phyloP scores from a whole-genome alignment of 2,888 invertebrate species.

The Andrena chrysosceles region DNA sequence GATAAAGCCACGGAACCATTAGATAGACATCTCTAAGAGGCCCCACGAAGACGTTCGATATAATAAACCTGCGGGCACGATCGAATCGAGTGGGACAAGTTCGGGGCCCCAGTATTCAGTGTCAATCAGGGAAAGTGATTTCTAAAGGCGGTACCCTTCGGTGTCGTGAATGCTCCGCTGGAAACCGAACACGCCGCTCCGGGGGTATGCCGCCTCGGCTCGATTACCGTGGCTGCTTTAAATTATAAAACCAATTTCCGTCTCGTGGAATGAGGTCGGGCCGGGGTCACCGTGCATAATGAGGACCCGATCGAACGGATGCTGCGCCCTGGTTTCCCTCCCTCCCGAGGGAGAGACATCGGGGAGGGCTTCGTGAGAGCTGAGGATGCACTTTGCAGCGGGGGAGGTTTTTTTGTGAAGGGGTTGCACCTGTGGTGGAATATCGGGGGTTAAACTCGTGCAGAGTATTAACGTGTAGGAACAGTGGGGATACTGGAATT shows the following conservation, averaged over 20 bases:
- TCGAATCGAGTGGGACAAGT: slow-evolving; percentile 76
- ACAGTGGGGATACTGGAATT: background rate
- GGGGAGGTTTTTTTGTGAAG: slow-evolving; percentile 9
- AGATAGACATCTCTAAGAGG: slow-evolving; percentile 72
- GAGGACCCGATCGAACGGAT: slow-evolving; percentile 77
- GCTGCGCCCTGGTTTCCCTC: slow-evolving; percentile 73
- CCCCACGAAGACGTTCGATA: slow-evolving; percentile 65
- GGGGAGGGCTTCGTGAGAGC: slow-evolving; percentile 63
- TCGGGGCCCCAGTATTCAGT: slow-evolving; percentile 78
- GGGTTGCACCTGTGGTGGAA: background rate
- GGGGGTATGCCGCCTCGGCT: slow-evolving; percentile 44
- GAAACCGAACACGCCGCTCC: slow-evolving; percentile 50
- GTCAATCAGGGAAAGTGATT: slow-evolving; percentile 85
- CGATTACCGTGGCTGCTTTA: slow-evolving; percentile 71
- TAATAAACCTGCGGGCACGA: slow-evolving; percentile 72
- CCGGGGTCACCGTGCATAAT: slow-evolving; percentile 73
- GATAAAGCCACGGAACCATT: slow-evolving; percentile 62
- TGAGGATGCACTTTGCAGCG: slow-evolving; percentile 60
- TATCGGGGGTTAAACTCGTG: background rate
- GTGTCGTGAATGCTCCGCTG: slow-evolving; percentile 48
- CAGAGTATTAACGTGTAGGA: background rate
- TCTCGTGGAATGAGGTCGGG: slow-evolving; percentile 66
- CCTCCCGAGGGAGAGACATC: slow-evolving; percentile 49
- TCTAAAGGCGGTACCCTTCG: slow-evolving; percentile 69
- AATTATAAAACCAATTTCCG: slow-evolving; percentile 83